Conservation (phyloP, 2,113 vertebrate genomes). For the Cardinalis cardinalis region DNA sequence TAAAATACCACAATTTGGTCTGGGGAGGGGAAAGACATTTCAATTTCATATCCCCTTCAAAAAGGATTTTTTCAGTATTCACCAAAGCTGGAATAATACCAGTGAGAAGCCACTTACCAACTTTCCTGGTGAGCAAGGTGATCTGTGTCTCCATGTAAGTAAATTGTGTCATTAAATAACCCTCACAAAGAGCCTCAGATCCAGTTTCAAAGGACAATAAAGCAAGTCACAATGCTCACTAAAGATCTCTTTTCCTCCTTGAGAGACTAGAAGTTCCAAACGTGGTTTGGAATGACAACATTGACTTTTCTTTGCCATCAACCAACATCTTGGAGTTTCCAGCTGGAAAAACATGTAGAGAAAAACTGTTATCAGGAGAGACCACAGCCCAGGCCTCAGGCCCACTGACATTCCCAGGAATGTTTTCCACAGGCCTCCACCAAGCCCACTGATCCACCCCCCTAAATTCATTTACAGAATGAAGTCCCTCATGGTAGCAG, state of each 20-base stretch:
- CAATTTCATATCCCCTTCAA: not conserved
- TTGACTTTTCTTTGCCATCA: not conserved
- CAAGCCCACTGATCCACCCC: not conserved
- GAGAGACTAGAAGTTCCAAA: not conserved
- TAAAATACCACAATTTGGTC: not conserved
- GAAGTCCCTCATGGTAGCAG: not conserved
- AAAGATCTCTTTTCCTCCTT: not conserved
- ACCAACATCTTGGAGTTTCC: not conserved
- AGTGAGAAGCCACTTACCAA: not conserved
- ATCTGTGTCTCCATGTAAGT: not conserved
- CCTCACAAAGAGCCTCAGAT: not conserved
- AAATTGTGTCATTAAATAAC: not conserved
- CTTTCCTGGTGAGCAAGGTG: not conserved
- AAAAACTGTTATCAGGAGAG: not conserved
- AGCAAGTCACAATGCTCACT: not conserved
- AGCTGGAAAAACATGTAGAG: not conserved
- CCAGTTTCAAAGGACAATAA: not conserved
- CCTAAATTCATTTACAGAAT: not conserved
- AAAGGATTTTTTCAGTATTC: not conserved
- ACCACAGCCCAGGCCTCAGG: not conserved
- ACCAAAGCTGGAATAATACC: not conserved
- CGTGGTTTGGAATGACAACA: not conserved
- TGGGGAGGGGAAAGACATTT: fast-evolving
- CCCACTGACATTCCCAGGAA: not conserved
- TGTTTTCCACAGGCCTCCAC: not conserved